phyloP scores from a whole-genome alignment of 2,113 vertebrate genomes.

The Campylorhamphus procurvoides region DNA sequence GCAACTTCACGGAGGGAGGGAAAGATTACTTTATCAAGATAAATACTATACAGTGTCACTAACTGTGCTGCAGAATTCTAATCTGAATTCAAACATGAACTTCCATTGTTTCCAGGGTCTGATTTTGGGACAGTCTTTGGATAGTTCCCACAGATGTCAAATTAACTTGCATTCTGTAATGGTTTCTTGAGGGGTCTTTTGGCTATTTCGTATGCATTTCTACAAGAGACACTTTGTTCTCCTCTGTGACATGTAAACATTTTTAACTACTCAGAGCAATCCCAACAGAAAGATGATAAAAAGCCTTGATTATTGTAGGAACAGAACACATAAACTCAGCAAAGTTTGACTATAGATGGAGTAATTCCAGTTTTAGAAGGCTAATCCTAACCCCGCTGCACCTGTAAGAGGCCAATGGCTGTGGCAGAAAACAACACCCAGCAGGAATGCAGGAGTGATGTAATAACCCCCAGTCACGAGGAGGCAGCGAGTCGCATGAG shows the following conservation, averaged over 20 bases:
- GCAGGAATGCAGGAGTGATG: neutral
- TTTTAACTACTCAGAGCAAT: neutral
- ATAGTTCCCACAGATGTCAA: neutral
- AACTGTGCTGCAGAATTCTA: neutral
- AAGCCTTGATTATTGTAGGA: neutral
- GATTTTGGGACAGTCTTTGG: neutral
- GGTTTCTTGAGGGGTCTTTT: slow-evolving; percentile 15
- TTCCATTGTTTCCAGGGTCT: slow-evolving; percentile 3
- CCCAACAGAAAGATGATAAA: neutral
- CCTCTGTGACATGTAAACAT: neutral
- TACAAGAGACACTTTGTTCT: slow-evolving; percentile 12
- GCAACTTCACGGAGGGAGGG: rapidly evolving
- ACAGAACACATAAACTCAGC: neutral
- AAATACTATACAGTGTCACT: neutral
- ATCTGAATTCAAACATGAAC: neutral
- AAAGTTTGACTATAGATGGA: neutral
- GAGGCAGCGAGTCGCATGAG: neutral
- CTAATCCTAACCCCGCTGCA: neutral
- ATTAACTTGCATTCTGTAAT: neutral
- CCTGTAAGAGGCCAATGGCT: neutral
- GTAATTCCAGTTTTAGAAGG: neutral
- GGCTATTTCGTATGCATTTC: slow-evolving; percentile 8
- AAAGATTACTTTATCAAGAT: neutral
- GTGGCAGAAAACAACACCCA: neutral
- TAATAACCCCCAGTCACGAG: neutral